Conservation (phyloP, 2,113 vertebrate genomes). For the Catagonus wagneri region DNA sequence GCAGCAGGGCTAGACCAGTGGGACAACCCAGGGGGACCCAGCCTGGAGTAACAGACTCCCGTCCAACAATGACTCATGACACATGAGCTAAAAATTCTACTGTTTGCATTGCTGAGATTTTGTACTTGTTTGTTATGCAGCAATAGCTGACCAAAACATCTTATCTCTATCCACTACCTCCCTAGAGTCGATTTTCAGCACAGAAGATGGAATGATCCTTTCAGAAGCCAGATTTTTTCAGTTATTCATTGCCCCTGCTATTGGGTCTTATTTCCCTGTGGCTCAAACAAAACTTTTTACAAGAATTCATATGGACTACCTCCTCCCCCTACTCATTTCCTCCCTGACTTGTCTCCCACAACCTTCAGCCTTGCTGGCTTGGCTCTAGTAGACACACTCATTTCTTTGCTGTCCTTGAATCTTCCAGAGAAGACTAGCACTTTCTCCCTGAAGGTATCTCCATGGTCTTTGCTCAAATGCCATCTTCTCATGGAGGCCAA, state of each 20-base stretch:
- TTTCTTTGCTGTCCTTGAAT: not conserved
- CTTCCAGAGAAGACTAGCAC: not conserved
- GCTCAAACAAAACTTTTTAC: not conserved
- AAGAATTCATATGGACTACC: not conserved
- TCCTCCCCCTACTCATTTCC: accelerated
- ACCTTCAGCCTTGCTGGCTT: not conserved
- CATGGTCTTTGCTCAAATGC: not conserved
- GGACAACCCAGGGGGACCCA: not conserved
- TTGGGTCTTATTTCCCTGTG: not conserved
- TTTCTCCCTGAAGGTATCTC: not conserved
- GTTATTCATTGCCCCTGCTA: not conserved
- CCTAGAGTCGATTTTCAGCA: not conserved
- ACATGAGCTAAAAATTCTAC: not conserved
- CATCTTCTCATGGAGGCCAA: not conserved
- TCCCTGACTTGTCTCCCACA: not conserved
- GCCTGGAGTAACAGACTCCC: not conserved
- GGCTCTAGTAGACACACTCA: not conserved
- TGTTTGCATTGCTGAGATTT: not conserved
- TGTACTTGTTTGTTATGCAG: not conserved
- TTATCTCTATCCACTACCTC: not conserved
- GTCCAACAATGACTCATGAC: not conserved
- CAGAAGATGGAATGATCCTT: not conserved
- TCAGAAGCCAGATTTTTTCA: not conserved
- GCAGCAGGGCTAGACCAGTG: not conserved
- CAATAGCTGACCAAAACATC: not conserved